These are phyloP conservation scores for Holotrichia oblita DNA, from an alignment of 1,140 invertebrate genomes.

Conservation along the genomic window DNA sequence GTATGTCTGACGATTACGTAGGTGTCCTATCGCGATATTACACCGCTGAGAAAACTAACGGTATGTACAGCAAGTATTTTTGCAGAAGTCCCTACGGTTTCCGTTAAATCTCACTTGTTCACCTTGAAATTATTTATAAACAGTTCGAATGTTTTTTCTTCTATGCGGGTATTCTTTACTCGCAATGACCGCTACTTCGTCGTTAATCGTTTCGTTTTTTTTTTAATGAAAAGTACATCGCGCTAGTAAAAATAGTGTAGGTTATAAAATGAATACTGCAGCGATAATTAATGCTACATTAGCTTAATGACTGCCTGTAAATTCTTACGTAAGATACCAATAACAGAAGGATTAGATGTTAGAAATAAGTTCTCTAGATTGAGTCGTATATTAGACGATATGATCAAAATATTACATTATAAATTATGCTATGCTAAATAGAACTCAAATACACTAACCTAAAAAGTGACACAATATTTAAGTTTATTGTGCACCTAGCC, in stretches of 20 bases:
- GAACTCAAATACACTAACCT: no score
- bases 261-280: background rate
- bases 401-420: no score
- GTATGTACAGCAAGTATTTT: conserved; percentile 11
- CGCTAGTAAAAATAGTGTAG: background rate
- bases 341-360: conserved; percentile 13
- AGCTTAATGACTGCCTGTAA: background rate
- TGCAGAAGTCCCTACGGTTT: background rate
- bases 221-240: background rate
- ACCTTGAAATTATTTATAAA: conserved; percentile 36
- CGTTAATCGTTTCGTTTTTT: conserved; percentile 16
- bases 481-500: no score
- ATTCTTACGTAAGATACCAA: background rate
- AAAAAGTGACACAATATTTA: no score
- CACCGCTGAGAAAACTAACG: background rate
- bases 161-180: background rate
- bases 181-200: background rate
- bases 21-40: background rate
- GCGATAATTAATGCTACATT: background rate
- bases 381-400: no score
- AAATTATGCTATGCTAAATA: no score
- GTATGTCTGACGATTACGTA: background rate
- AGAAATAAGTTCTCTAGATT: background rate
- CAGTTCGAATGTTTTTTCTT: background rate
- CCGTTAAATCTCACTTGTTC: conserved; percentile 28